Evolutionary conservation across 2,797 vertebrate genomes (phyloP).

Genomic region (Leptoclinus maculatus): DNA sequence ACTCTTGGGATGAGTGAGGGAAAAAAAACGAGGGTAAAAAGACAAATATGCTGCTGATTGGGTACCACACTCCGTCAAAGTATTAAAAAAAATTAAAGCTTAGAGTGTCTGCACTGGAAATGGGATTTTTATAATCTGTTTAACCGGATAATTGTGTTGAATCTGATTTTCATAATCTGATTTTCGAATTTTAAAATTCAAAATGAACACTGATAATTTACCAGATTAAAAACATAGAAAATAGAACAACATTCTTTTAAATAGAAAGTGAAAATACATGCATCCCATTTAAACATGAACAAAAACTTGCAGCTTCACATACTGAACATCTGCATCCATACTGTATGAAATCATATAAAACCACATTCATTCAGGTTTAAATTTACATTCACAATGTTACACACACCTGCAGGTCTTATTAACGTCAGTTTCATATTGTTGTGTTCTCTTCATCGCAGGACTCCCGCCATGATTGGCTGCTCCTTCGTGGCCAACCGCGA

Average conservation of each 20-base stretch:
- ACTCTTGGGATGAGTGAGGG: neutral
- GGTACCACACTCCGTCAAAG: neutral
- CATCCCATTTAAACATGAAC: neutral
- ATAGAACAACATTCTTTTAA: neutral
- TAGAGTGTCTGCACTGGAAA: neutral
- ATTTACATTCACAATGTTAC: neutral
- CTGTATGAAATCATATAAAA: neutral
- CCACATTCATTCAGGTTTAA: neutral
- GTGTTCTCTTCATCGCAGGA: slow-evolving; percentile 78
- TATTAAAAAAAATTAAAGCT: neutral
- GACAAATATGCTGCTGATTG: neutral
- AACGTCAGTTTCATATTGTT: neutral
- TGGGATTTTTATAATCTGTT: neutral
- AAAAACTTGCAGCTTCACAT: neutral
- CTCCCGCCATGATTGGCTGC: slow-evolving; percentile 98
- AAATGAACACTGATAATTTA: neutral
- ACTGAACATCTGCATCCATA: neutral
- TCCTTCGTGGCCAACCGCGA: slow-evolving; percentile 94
- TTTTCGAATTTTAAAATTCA: neutral
- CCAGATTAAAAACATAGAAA: neutral
- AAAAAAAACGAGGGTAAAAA: neutral
- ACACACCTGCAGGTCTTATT: neutral
- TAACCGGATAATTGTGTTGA: neutral
- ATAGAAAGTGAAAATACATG: neutral
- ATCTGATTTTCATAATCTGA: neutral